Base-by-base conservation (phyloP, 2,888 invertebrate genomes). In the Bombyx huttoni region DNA sequence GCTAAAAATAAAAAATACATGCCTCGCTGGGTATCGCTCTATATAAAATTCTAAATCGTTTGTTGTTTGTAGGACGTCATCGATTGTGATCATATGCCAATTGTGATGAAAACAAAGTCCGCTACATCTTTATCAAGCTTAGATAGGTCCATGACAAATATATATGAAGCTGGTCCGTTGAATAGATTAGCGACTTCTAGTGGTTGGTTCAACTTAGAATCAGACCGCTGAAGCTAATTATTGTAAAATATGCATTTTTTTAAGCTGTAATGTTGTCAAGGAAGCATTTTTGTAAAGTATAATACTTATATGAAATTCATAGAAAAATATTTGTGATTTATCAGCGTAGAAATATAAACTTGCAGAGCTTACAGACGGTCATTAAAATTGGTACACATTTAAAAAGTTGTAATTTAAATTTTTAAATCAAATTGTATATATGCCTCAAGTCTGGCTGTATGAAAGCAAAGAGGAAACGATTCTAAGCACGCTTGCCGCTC, bases 31-130 rank as follows among this genome's bases (percentile, higher is more conserved):
- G 24, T 24, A 49, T n/a, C 8, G 12, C 13, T 49, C 34, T 13
- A 14, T 46, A 46, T 45, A 10, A 10, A 52, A 40, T 14, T 13
- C 34, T 40, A 7, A 45, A 33, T 50, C 46, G 12, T 48, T 34
- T 49, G 50, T 34, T 47, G 49, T 52, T 69, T 70, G 48, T 64
- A 78, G 77, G 76, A 76, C 6, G 58, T 54, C 8, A 58, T 68
- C 13, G 70, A 75, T 50, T 78, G 78, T 54, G 71, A 75, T 52
- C 78, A 78, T 53, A 58, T 73, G 52, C 72, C 74, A 6, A 47
- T 74, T 49, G 65, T 64, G 34, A 60, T 52, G 35, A 68, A 55
- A 49, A 62, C 52, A 47, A 58, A 54, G 45, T 56, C 60, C 6
- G 54, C 51, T 14, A 52, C 48, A n/a, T 53, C 56, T 8, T n/a